Conservation (phyloP, 2,113 vertebrate species). For the Larimichthys crocea region DNA sequence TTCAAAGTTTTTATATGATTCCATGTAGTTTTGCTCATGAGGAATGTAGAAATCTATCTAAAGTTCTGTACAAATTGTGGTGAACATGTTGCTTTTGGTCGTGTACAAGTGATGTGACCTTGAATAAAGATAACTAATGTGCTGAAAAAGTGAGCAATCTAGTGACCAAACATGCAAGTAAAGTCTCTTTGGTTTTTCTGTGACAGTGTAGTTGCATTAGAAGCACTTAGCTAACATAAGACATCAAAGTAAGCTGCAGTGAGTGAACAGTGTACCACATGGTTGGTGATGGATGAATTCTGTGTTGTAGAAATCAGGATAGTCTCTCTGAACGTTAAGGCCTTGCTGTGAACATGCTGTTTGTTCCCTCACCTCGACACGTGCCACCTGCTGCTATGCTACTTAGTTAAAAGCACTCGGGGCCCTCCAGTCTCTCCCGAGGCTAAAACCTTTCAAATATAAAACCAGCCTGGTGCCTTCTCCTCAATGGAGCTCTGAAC, state of each 20-base stretch:
- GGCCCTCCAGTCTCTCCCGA: conserved; percentile 59
- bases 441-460: conserved; percentile 74
- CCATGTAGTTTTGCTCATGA: background rate
- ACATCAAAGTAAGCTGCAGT: conserved; percentile 19
- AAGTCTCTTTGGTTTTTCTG: background rate
- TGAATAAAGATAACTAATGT: background rate
- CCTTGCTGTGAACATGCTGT: conserved; percentile 35
- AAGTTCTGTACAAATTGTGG: background rate
- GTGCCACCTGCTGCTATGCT: conserved; percentile 59
- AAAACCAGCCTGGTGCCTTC: conserved; percentile 63
- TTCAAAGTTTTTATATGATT: background rate
- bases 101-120: background rate
- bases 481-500: conserved; percentile 78
- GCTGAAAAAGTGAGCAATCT: background rate
- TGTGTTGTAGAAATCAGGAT: conserved; percentile 26
- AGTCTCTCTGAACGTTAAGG: conserved; percentile 40
- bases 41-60: background rate
- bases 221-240: conserved; percentile 1
- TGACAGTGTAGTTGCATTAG: conserved; percentile 2
- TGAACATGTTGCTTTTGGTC: background rate
- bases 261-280: conserved; percentile 21
- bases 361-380: conserved; percentile 45
- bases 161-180: background rate
- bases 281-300: conserved; percentile 23
- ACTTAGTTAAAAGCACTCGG: conserved; percentile 65